Percentiles rank a stretch among this genome's conserved stretches.
Conservation (phyloP, 2,797 vertebrate species). For the Alauda arvensis region DNA sequence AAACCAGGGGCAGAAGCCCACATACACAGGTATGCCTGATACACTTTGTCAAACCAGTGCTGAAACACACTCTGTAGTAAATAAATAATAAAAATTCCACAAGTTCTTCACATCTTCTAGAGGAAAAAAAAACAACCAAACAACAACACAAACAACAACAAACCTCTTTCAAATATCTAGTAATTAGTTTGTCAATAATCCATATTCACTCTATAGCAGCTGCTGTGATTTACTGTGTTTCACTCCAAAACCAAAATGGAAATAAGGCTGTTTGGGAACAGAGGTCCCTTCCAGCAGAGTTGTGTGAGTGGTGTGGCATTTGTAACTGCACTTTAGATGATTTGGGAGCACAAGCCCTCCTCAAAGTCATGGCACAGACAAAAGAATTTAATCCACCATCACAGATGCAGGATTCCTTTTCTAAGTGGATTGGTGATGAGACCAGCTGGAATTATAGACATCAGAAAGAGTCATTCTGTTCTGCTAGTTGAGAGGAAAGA, state of each 20-base stretch:
- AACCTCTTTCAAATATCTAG: not conserved
- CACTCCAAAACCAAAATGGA: not conserved
- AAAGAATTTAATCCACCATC: slow-evolving; percentile 3
- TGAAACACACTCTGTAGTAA: not conserved
- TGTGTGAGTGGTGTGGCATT: not conserved
- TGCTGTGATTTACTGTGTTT: not conserved
- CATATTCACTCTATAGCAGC: not conserved
- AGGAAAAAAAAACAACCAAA: too few relatives aligned
- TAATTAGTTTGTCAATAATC: not conserved
- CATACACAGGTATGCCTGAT: not conserved
- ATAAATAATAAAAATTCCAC: not conserved
- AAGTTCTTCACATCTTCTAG: not conserved
- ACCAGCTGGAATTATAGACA: slow-evolving; percentile 3
- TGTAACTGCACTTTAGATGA: not conserved
- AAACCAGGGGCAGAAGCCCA: not conserved
- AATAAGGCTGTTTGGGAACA: not conserved
- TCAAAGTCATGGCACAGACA: not conserved
- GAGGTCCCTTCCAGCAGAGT: not conserved
- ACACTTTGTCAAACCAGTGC: not conserved
- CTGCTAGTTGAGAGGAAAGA: not conserved
- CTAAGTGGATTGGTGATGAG: slow-evolving; percentile 13
- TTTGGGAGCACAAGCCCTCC: not conserved
- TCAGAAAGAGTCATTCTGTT: slow-evolving; percentile 1
- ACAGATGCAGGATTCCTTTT: not conserved
- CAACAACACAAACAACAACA: not conserved